Evolutionary conservation across 2,113 vertebrate species (phyloP).

Genomic region (Mesitornis unicolor): DNA sequence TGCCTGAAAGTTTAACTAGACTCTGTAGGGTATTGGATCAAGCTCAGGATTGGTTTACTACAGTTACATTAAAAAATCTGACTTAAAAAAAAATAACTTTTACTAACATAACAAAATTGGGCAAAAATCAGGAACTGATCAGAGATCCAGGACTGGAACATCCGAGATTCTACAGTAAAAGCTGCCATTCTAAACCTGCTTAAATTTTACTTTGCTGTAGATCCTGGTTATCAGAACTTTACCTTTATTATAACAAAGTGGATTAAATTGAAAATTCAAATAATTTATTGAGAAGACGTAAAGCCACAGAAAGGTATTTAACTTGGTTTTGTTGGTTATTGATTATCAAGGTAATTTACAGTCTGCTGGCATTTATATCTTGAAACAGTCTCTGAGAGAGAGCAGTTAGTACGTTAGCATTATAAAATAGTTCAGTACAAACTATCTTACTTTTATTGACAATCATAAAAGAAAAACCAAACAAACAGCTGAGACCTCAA

Average conservation of each 20-base stretch:
- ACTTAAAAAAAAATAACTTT: background rate
- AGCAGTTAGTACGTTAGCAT: background rate
- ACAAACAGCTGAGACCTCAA: background rate
- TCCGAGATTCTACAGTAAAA: background rate
- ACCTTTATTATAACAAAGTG: background rate
- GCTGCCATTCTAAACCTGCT: background rate
- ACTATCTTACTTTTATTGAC: background rate
- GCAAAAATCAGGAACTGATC: background rate
- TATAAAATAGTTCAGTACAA: background rate
- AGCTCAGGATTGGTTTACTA: background rate
- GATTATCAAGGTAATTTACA: background rate
- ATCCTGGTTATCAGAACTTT: background rate
- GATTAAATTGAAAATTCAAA: background rate
- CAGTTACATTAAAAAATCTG: background rate
- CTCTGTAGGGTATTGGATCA: background rate
- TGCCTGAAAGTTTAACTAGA: background rate
- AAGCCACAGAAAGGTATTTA: background rate
- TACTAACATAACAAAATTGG: background rate
- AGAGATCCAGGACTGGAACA: background rate
- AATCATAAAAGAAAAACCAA: background rate
- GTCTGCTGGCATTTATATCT: background rate
- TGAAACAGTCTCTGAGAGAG: background rate
- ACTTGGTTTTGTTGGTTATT: background rate
- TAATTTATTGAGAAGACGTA: background rate
- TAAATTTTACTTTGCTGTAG: background rate